phyloP scores from a whole-genome alignment of 2,113 vertebrate genomes.

The Phainopepla nitens region DNA sequence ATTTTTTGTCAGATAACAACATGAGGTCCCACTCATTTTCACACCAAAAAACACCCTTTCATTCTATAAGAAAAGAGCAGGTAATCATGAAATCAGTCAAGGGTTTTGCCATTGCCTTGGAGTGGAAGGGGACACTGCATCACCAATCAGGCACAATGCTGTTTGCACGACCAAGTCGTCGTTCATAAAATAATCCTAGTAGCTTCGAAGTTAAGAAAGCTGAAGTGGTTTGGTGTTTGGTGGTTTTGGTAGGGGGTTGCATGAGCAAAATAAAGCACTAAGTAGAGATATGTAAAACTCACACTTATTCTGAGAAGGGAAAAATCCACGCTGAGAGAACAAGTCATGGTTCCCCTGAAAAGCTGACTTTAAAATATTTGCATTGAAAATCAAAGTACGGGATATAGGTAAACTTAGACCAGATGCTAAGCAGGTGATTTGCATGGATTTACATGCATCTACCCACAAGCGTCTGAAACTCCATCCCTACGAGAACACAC shows the following conservation, averaged over 20 bases:
- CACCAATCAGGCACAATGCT: background rate
- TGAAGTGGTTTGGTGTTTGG: background rate
- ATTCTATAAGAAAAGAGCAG: background rate
- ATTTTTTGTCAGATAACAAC: background rate
- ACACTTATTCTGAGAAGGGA: background rate
- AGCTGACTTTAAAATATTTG: background rate
- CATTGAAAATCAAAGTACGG: background rate
- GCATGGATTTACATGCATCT: background rate
- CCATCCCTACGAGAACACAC: rapidly evolving
- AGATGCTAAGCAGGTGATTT: background rate
- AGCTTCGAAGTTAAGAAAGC: background rate
- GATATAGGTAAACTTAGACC: background rate
- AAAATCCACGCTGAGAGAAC: background rate
- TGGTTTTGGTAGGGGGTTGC: background rate
- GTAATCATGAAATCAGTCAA: background rate
- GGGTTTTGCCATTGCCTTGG: background rate
- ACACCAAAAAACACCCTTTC: background rate
- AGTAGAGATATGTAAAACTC: background rate
- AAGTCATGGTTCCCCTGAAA: background rate
- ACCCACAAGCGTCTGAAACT: background rate
- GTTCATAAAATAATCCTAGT: background rate
- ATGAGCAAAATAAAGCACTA: background rate
- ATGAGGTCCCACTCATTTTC: background rate
- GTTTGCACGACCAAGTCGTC: background rate
- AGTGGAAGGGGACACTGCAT: background rate